Base-by-base conservation (phyloP, 2,888 invertebrate species). In the Trypoxylon attenuatum region DNA sequence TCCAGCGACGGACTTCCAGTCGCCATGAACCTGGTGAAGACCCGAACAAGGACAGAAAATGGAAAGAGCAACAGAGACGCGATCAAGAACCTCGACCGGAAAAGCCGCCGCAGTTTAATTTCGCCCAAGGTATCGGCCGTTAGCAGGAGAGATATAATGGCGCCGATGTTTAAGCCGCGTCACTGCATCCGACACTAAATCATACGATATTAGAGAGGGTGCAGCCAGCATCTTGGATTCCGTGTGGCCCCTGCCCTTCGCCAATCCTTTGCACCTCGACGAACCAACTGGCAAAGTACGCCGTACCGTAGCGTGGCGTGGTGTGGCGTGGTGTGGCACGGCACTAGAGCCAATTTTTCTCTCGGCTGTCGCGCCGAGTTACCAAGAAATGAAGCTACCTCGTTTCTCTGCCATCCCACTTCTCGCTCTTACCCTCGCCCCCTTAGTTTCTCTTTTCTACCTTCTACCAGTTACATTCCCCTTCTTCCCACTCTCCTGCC, bases 161-260 rank as follows among this genome's bases (percentile, higher is more conserved):
- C 67, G 64, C 18, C 59, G 65, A 70, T 77, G 79, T 84, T 83
- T 82, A 80, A 84, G 76, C 76, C 63, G 76, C 78, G 78, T 71
- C 74, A 77, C 79, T 79, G 82, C 81, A 82, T 79, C 79, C 76
- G 78, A 80, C 82, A 78, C 81, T 85, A 84, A 85, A 85, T 85
- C 85, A 85, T 82, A 79, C 78, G 82, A 84, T 84, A 85, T 85
- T 85, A 83, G 80, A n/a, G n/a, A 80, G 77, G 69, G 76, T 76
- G 78, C 71, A 69, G 45, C 71, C 54, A 43, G 47, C 56, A 58
- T n/a, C n/a, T n/a, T n/a, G n/a, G n/a, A n/a, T n/a, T n/a, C n/a
- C n/a, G n/a, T n/a, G 41, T 18, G 42, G 23, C 47, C 67, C 4
- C 21, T 27, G 1, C 21, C 16, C 38, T 16, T n/a, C 15, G 33